Evolutionary conservation across 2,797 vertebrate species (phyloP).

Genomic region (Poeciliopsis infans): DNA sequence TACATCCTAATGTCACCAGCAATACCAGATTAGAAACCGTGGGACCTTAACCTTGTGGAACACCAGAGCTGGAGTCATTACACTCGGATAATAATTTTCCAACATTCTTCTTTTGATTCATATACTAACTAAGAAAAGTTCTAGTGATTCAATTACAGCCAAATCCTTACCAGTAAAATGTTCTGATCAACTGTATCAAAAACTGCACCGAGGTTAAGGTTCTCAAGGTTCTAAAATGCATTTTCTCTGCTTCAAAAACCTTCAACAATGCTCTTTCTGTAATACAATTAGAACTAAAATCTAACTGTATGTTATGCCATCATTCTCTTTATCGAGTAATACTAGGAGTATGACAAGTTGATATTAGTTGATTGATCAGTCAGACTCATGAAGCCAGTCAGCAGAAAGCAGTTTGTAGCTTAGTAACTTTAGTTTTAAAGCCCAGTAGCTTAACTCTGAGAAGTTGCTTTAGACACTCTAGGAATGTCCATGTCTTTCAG

Average conservation of each 20-base stretch:
- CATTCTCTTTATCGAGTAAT: not conserved
- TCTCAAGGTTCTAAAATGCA: not conserved
- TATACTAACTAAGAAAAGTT: not conserved
- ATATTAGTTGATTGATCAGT: not conserved
- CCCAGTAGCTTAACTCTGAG: not conserved
- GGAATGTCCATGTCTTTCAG: not conserved
- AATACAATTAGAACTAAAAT: not conserved
- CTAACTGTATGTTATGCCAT: not conserved
- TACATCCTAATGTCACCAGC: not conserved
- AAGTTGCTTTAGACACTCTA: not conserved
- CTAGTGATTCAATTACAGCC: not conserved
- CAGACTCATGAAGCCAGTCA: not conserved
- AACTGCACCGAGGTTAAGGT: not conserved
- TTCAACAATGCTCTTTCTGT: not conserved
- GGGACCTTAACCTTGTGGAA: not conserved
- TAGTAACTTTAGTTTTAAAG: not conserved
- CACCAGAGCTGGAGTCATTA: not conserved
- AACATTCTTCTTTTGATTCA: not conserved
- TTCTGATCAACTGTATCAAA: not conserved
- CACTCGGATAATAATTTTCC: not conserved
- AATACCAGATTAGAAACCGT: not conserved
- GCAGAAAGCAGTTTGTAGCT: not conserved
- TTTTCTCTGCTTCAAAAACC: not conserved
- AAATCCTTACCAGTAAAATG: not conserved
- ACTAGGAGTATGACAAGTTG: not conserved